phyloP scores from a whole-genome alignment of 2,113 vertebrate species.

The Coturnix japonica region DNA sequence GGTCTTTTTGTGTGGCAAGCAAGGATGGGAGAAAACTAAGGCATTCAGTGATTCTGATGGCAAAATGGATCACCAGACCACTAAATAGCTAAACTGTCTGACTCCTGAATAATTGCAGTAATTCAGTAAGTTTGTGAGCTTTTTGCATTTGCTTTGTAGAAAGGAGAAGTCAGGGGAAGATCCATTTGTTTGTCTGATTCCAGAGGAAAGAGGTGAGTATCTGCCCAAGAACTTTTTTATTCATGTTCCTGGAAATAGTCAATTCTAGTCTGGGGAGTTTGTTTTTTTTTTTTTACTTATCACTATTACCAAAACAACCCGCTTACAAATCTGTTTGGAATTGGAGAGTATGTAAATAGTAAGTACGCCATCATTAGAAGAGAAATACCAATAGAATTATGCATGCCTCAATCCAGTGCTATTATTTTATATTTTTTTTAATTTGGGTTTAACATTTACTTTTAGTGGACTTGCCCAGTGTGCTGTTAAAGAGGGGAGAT shows the following conservation, averaged over 20 bases:
- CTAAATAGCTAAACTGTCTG: slow-evolving; percentile 42
- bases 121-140: slow-evolving; percentile 22
- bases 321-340: background rate
- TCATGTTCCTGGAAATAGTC: background rate
- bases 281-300: background rate
- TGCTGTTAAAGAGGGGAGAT: background rate
- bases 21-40: slow-evolving; percentile 18
- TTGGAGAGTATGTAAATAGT: background rate
- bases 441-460: background rate
- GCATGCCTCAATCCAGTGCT: background rate
- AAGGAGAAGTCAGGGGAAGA: slow-evolving; percentile 29
- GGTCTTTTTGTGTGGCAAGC: slow-evolving; percentile 29
- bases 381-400: background rate
- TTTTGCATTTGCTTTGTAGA: slow-evolving; percentile 35
- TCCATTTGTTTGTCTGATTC: slow-evolving; percentile 12
- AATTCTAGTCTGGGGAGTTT: background rate
- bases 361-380: background rate
- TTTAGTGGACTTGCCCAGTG: background rate
- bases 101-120: slow-evolving; percentile 16
- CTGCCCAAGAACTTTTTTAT: background rate
- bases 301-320: background rate
- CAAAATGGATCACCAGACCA: slow-evolving; percentile 43
- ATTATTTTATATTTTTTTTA: background rate
- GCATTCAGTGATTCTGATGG: slow-evolving; percentile 11
- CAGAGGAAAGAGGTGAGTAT: background rate